Conservation (phyloP, 1,140 invertebrate genomes). For the Dendrolimus kikuchii region DNA sequence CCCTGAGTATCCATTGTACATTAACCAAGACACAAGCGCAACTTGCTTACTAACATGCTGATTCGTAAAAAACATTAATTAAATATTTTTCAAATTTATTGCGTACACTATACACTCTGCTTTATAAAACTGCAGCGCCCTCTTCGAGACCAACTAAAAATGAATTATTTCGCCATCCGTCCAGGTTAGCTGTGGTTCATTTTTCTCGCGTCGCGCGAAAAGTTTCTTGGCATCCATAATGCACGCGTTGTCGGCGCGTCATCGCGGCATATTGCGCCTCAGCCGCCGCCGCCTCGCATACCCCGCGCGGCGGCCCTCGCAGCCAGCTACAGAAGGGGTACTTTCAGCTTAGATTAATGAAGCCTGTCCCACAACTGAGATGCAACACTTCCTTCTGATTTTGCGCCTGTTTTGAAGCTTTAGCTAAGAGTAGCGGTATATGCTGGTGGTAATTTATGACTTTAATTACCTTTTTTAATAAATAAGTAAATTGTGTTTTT, state of each 20-base stretch:
- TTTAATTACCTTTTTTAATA: too few species aligned
- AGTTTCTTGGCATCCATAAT: conserved; percentile 63
- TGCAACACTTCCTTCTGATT: conserved; percentile 10
- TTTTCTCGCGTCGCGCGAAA: conserved; percentile 64
- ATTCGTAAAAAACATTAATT: too few species aligned
- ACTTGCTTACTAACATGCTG: too few species aligned
- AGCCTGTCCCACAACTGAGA: conserved; percentile 14
- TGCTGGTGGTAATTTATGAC: too few species aligned
- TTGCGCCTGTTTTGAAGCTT: conserved; percentile 1
- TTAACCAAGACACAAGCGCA: too few species aligned
- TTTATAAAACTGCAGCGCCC: too few species aligned
- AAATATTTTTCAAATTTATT: too few species aligned
- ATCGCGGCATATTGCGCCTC: conserved; percentile 55
- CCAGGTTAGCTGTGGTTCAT: conserved; percentile 46
- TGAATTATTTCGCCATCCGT: conserved; percentile 50
- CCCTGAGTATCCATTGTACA: too few species aligned
- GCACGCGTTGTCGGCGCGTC: conserved; percentile 61
- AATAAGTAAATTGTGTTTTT: too few species aligned
- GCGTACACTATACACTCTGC: too few species aligned
- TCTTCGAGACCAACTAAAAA: conserved; percentile 3
- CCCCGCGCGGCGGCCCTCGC: conserved; percentile 4
- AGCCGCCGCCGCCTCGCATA: conserved; percentile 7
- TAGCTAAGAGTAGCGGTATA: too few species aligned
- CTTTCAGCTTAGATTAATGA: conserved; percentile 50
- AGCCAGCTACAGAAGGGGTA: conserved; percentile 13